Conservation (phyloP, 1,140 invertebrate genomes). For the Bacillus rossius region DNA sequence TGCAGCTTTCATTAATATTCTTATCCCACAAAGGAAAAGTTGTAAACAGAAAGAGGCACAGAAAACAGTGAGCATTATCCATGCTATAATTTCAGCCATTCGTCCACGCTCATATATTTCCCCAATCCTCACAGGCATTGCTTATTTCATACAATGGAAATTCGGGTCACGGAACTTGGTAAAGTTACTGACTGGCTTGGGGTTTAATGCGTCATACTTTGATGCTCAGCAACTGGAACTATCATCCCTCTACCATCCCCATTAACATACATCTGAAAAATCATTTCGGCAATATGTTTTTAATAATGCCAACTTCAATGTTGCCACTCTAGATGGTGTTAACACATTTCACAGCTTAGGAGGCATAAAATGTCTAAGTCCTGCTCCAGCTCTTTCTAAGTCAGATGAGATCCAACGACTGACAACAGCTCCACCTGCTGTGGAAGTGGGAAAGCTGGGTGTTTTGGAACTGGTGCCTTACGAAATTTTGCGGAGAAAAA, state of each 20-base stretch:
- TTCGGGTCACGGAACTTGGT: conserved; percentile 19
- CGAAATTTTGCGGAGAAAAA: neutral
- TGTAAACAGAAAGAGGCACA: neutral
- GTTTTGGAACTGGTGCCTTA: neutral
- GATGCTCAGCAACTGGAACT: conserved; percentile 14
- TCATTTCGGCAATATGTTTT: conserved; percentile 26
- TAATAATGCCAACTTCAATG: conserved; percentile 31
- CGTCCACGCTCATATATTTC: conserved; percentile 36
- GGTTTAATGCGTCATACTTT: conserved; percentile 13
- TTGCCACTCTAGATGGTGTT: conserved; percentile 25
- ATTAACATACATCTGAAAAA: neutral
- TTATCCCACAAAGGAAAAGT: neutral
- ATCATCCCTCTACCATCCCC: conserved; percentile 10
- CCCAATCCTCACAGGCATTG: conserved; percentile 22
- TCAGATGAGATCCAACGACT: neutral
- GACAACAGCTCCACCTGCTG: neutral
- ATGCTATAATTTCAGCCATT: conserved; percentile 33
- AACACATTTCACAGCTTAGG: conserved; percentile 33
- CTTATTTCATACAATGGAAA: conserved; percentile 23
- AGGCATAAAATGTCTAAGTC: conserved; percentile 22
- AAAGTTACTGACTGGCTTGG: conserved; percentile 22
- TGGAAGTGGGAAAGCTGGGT: neutral
- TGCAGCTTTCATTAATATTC: neutral
- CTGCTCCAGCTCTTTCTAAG: neutral
- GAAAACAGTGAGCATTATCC: conserved; percentile 24